Evolutionary conservation across 2,888 invertebrate genomes (phyloP).

Genomic region (Lordiphosa andalusiaca): DNA sequence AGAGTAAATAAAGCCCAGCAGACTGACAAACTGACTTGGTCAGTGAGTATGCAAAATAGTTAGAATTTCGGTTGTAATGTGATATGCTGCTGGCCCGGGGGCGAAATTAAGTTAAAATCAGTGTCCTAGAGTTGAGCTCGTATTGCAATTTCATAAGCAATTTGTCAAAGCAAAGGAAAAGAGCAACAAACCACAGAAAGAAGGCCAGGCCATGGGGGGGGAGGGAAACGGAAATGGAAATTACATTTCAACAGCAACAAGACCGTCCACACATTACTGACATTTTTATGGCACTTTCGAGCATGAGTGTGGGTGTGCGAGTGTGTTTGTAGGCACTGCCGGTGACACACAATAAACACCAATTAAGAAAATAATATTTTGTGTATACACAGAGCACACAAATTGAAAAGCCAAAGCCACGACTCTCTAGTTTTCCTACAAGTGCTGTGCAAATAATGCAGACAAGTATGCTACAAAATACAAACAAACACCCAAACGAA

Average conservation of each 20-base stretch:
- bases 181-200: conserved; percentile 1
- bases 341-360: conserved; percentile 72
- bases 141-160: conserved; percentile 78
- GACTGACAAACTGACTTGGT: conserved; percentile 33
- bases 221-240: conserved; percentile 55
- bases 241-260: conserved; percentile 64
- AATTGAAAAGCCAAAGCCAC: conserved; percentile 65
- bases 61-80: conserved; percentile 65
- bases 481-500: conserved; percentile 50
- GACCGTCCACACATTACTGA: conserved; percentile 35
- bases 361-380: conserved; percentile 75
- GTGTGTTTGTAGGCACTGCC: conserved; percentile 21
- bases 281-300: conserved; percentile 65
- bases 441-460: conserved; percentile 74
- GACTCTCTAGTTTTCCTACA: conserved; percentile 46
- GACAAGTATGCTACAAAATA: conserved; percentile 70
- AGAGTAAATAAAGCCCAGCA: conserved; percentile 66
- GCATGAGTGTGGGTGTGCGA: conserved; percentile 27
- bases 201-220: conserved; percentile 20
- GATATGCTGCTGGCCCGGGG: conserved; percentile 52
- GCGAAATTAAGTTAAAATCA: conserved; percentile 72
- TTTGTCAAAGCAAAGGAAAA: conserved; percentile 50
- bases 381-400: conserved; percentile 58
- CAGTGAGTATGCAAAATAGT: conserved; percentile 61
- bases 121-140: conserved; percentile 61